Base-by-base conservation (phyloP, 2,888 invertebrate genomes). In the Trichopoda pennipes region DNA sequence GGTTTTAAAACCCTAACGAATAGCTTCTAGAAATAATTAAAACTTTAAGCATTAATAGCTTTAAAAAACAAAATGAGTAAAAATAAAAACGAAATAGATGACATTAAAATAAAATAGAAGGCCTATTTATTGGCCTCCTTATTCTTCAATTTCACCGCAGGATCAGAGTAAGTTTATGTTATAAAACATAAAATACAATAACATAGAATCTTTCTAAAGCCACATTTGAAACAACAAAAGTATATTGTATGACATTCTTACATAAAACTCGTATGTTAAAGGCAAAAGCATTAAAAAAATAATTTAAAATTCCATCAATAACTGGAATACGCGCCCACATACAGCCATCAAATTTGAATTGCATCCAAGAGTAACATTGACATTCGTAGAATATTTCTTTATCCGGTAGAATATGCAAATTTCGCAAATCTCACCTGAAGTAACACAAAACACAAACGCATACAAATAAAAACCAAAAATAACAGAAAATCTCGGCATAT, bases 351-450 rank as follows among this genome's bases (percentile, higher is more conserved):
- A 7, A 10, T 85, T 85, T 87, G 86, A n/a, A 16, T 44, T 14
- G 16, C 16, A 28, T 28, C 28, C 28, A 44, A 44, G 1, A n/a
- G 12, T n/a, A 44, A 44, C 42, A 88, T 88, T 88, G 87, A 86
- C 87, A 88, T 88, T 88, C 88, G 87, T 88, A 85, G 87, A 86
- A 88, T 86, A 87, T 60, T 35, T 88, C 51, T 35, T 49, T 12
- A 1, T 4, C 6, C n/a, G n/a, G n/a, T n/a, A 7, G 79, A 58
- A 80, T 84, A 74, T 81, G 73, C 75, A 73, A 84, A 85, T 78
- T 82, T 82, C 81, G 85, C 81, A 85, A 86, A 87, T 86, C 85
- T 85, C 88, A 88, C 88, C 88, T 88, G 87, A 85, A 87, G 85
- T 85, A 78, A 58, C 32, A 53, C 14, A 49, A 23, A 53, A 35